phyloP scores from a whole-genome alignment of 1,140 invertebrate genomes.

The Amphibalanus amphitrite region DNA sequence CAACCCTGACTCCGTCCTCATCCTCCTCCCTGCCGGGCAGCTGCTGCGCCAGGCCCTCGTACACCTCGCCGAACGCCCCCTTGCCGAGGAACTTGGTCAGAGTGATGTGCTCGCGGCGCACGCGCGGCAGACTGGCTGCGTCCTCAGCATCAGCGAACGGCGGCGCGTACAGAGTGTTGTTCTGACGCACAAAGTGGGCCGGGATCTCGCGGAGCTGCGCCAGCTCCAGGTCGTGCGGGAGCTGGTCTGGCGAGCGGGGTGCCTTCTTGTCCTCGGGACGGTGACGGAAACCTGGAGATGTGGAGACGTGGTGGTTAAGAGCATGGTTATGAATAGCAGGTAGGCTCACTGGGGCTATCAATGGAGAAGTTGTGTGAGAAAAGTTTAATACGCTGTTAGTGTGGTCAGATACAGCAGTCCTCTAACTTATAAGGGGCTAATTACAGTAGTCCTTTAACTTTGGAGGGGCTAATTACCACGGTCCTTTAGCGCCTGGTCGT shows the following conservation, averaged over 20 bases:
- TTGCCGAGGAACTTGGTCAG: slow-evolving; percentile 76
- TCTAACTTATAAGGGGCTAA: too few species aligned
- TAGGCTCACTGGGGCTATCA: too few species aligned
- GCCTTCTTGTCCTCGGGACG: slow-evolving; percentile 33
- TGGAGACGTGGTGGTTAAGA: too few species aligned
- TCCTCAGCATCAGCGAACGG: slow-evolving; percentile 18
- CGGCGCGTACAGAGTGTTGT: slow-evolving; percentile 56
- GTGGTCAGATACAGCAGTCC: too few species aligned
- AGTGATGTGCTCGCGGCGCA: slow-evolving; percentile 58
- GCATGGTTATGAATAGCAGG: too few species aligned
- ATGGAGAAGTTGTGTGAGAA: too few species aligned
- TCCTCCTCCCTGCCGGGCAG: slow-evolving; percentile 26
- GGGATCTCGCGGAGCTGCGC: slow-evolving; percentile 71
- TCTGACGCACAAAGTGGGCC: slow-evolving; percentile 52
- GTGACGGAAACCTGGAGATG: not conserved
- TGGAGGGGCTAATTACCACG: too few species aligned
- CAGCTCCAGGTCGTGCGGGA: slow-evolving; percentile 54
- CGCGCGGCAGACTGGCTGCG: slow-evolving; percentile 46
- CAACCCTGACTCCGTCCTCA: slow-evolving; percentile 45
- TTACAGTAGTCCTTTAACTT: too few species aligned
- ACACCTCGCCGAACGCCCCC: slow-evolving; percentile 94
- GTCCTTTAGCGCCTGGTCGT: not conserved
- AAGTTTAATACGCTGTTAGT: too few species aligned
- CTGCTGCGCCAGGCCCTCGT: slow-evolving; percentile 61
- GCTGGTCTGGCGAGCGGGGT: slow-evolving; percentile 29